Evolutionary conservation across 1,140 invertebrate species (phyloP), one percentile per base, ranked within the genome.

Genomic region (Metopolophium dirhodum): DNA sequence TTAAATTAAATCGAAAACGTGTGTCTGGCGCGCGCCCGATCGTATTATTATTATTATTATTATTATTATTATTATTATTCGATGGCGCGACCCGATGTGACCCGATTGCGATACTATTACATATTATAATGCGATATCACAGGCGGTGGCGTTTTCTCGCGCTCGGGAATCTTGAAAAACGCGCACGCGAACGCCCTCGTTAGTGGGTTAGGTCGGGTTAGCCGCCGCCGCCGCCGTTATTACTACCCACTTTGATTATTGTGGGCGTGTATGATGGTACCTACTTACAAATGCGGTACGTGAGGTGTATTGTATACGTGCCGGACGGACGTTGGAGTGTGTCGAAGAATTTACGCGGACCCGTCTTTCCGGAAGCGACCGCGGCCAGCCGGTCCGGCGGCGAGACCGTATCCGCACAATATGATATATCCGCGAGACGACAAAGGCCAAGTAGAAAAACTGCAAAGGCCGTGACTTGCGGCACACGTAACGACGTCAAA

Each of bases 1-100:
- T 85, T 54, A 85, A 54, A 92, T 92, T 85, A 92, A 92, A 92
- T 92, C 54, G 91, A 92, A 92, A 92, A 92, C 91, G 91, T 92
- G 91, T 92, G 91, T 49, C 91, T 37, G 61, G 77, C 68, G 91
- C 77, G 90, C 77, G 68, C 77, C 83, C 0, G 37, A 37, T 41
- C 37, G 83, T 30, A 61, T 30, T 68, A 68, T 68, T 77, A 77
- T 77, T 68, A 68, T 68, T 61, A 61, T n/a, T n/a, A n/a, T n/a
- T n/a, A n/a, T n/a, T n/a, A 77, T 77, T 68, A 68, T 68, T 77
- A 68, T 68, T 68, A 77, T 77, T 77, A 77, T 77, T 77, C 30
- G 61, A 77, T 77, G 61, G 47, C 41, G 49, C 77, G 91, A 92
- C 91, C 91, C 91, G 82, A 85, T 92, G 41, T 85, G 77, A 85